Evolutionary conservation across 2,888 invertebrate genomes (phyloP).

Genomic region (Andricus quercusramuli): DNA sequence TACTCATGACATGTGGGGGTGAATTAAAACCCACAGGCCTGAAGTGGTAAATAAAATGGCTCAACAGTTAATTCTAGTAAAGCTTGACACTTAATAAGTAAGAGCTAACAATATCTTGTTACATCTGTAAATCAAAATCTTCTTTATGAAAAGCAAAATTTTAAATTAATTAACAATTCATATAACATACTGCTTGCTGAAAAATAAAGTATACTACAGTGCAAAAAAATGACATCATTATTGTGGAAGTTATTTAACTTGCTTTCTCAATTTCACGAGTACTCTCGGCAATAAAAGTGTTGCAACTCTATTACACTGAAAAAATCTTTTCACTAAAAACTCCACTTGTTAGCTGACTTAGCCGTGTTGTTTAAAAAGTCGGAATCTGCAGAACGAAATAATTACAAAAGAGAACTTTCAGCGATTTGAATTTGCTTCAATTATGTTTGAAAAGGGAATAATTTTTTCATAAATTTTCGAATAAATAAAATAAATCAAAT

Average conservation of each 20-base stretch:
- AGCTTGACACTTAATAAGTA: too few relatives aligned
- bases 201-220: neutral
- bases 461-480: too few relatives aligned
- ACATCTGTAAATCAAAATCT: neutral
- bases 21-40: too few relatives aligned
- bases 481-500: too few relatives aligned
- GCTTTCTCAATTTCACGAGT: constrained; percentile 18
- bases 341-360: neutral
- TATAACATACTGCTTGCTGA: neutral
- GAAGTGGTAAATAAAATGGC: too few relatives aligned
- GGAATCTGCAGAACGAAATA: neutral
- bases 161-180: neutral
- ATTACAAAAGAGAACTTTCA: neutral
- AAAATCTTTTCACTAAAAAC: constrained; percentile 13
- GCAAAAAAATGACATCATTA: constrained; percentile 4
- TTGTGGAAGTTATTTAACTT: constrained; percentile 10
- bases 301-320: neutral
- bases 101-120: neutral
- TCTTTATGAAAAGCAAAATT: neutral
- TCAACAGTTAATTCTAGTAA: too few relatives aligned
- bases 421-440: neutral
- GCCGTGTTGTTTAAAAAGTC: neutral
- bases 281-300: constrained; percentile 18
- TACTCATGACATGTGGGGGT: too few relatives aligned
- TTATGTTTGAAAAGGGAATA: too few relatives aligned